These are phyloP conservation scores for Trisateles emortualis DNA, from an alignment of 2,888 invertebrate species.

Conservation along the genomic window DNA sequence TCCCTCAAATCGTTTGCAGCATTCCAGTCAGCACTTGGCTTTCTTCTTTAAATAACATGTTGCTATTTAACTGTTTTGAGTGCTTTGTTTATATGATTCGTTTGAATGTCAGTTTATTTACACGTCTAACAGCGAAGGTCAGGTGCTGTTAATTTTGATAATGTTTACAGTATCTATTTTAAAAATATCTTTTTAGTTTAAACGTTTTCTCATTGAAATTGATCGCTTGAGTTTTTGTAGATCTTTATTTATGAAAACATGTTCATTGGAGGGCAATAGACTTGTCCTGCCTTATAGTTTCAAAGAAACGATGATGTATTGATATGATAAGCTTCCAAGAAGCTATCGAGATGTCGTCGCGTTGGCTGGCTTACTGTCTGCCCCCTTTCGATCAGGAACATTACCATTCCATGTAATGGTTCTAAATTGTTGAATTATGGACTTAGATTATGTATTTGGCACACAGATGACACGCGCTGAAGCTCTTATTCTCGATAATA, in stretches of 20 bases:
- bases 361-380: constrained; percentile 27
- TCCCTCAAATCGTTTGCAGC: constrained; percentile 47
- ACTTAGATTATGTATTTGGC: constrained; percentile 57
- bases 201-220: constrained; percentile 21
- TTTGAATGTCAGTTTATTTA: constrained; percentile 62
- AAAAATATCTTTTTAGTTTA: constrained; percentile 38
- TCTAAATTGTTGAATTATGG: constrained; percentile 62
- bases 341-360: constrained; percentile 29
- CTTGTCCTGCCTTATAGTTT: constrained; percentile 27
- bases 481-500: constrained; percentile 24
- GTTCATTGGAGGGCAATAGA: neutral
- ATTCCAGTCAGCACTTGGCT: constrained; percentile 59
- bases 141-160: constrained; percentile 50
- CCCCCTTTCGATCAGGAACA: constrained; percentile 45
- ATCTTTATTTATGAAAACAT: constrained; percentile 1
- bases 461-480: constrained; percentile 42
- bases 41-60: constrained; percentile 69
- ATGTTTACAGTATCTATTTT: constrained; percentile 51
- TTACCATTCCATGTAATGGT: constrained; percentile 55
- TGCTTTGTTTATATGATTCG: constrained; percentile 60
- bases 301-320: constrained; percentile 54
- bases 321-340: constrained; percentile 49
- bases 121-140: constrained; percentile 60
- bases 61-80: constrained; percentile 51
- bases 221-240: constrained; percentile 15